Base-by-base conservation (phyloP, 2,113 vertebrate species). In the Psilopsiagon aymara region DNA sequence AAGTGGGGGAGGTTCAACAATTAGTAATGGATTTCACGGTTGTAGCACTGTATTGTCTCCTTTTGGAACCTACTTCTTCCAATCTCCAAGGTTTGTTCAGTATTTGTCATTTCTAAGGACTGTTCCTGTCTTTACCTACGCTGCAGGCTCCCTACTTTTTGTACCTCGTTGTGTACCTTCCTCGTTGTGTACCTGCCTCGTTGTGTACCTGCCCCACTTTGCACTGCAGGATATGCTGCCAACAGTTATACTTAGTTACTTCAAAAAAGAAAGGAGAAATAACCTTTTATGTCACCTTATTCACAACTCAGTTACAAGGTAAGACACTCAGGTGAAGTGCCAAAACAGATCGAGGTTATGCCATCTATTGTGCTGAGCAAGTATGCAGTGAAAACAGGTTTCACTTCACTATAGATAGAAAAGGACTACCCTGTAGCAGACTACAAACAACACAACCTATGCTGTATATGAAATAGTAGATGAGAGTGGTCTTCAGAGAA, bases 111-210 rank as follows among this genome's bases (percentile, higher is more conserved):
- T 74, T 28, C 1, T 9, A 28, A 69, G 16, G 18, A 51, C 3
- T 41, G 6, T 73, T 84, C 4, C 37, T 70, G 2, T 23, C 41
- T 47, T 57, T 55, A 60, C 10, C 9, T 73, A 12, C 1, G 18
- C 31, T 80, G 13, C 2, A 80, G 7, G 1, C 6, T 86, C 3
- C 47, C 10, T 68, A 4, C 3, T 28, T 83, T 53, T 31, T 44
- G 64, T 44, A 6, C 13, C 18, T 47, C 1, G 0, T 2, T 64
- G 4, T 44, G 7, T 53, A 41, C 10, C 7, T 80, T 10, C 3
- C 13, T 47, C 1, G 0, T 2, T 64, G 4, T 44, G 7, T 53
- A 41, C 10, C 7, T 80, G 7, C 13, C 18, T 47, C 1, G 0
- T 2, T 64, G 4, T 44, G 7, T 53, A 41, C 10, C 7, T 80